These are phyloP conservation scores for Sebastes nivosus DNA, from an alignment of 2,797 vertebrate genomes.

Conservation along the genomic window DNA sequence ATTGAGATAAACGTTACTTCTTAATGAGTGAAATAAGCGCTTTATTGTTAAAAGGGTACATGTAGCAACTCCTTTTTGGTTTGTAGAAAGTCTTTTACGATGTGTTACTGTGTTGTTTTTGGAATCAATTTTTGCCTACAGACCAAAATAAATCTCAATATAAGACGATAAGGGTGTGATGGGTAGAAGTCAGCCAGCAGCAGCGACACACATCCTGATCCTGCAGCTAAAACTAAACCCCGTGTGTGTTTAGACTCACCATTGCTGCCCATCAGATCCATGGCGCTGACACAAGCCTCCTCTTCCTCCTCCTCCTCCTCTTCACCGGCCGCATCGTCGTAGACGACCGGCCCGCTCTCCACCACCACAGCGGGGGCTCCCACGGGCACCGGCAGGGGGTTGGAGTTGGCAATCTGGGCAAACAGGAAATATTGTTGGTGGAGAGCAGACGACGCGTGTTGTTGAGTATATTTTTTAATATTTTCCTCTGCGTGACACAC, in stretches of 20 bases:
- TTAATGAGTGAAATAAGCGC: neutral
- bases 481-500: constrained; percentile 35
- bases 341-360: constrained; percentile 92
- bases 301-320: constrained; percentile 94
- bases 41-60: neutral
- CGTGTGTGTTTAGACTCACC: constrained; percentile 78
- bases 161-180: neutral
- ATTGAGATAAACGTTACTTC: neutral
- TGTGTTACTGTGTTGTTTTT: neutral
- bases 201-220: no score
- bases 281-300: constrained; percentile 92
- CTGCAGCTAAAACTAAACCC: no score
- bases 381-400: constrained; percentile 18
- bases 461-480: constrained; percentile 30
- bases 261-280: constrained; percentile 88
- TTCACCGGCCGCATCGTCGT: constrained; percentile 84
- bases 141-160: neutral
- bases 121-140: rapidly evolving
- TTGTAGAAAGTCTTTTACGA: no score
- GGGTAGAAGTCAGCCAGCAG: no score
- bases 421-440: constrained; percentile 21
- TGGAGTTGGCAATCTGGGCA: constrained; percentile 25
- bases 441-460: neutral
- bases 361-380: constrained; percentile 75
- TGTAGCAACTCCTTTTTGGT: no score